phyloP scores from a whole-genome alignment of 2,797 vertebrate genomes.

The Gymnopithys bicolor region DNA sequence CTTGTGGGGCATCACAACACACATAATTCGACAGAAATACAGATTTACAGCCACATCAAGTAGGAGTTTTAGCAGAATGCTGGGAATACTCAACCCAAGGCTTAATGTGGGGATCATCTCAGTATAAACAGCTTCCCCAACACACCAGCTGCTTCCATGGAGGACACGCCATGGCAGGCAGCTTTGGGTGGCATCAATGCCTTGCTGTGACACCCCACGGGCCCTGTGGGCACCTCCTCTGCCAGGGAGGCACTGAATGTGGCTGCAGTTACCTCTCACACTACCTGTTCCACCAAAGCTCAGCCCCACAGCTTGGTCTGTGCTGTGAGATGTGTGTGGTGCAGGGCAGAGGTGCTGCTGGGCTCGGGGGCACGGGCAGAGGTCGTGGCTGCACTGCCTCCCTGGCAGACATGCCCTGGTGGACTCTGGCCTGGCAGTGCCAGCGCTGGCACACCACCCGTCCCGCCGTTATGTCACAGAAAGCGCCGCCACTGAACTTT shows the following conservation, averaged over 20 bases:
- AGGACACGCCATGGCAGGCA: not conserved
- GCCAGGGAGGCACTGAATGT: not conserved
- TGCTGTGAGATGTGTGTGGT: not conserved
- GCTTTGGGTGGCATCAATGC: not conserved
- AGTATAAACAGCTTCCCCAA: not conserved
- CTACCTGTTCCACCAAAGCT: not conserved
- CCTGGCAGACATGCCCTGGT: not conserved
- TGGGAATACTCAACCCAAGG: not conserved
- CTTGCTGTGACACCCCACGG: not conserved
- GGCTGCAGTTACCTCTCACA: not conserved
- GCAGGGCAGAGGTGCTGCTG: not conserved
- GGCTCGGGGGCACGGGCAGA: not conserved
- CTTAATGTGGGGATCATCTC: not conserved
- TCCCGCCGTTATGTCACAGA: not conserved
- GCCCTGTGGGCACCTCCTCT: not conserved
- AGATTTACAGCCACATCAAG: not conserved
- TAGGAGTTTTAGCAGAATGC: not conserved
- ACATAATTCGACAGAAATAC: not conserved
- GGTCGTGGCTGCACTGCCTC: not conserved
- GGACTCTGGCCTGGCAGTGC: not conserved
- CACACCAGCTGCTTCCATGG: not conserved
- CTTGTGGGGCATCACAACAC: not conserved
- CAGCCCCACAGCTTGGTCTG: not conserved
- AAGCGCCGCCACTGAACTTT: not conserved
- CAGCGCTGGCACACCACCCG: not conserved